Evolutionary conservation across 1,140 invertebrate genomes (phyloP), one percentile per base, ranked within the genome.

Genomic region (Pectinophora gossypiella): DNA sequence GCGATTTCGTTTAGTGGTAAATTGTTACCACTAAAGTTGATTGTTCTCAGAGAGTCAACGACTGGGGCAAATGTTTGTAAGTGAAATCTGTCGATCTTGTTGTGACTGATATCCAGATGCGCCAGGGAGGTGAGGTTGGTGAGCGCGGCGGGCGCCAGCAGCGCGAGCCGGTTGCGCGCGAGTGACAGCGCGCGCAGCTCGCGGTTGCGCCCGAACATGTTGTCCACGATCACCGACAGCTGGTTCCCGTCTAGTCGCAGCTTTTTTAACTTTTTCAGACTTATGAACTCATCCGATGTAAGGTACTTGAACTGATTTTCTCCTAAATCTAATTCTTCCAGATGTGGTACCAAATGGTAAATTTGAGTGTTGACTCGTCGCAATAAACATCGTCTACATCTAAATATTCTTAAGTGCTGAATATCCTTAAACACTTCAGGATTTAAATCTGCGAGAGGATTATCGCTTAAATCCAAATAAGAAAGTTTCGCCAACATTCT

Each of bases 361-460:
- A 95, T 90, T 70, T 93, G 91, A 6, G 92, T 92, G 83, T 95
- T 94, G 64, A 95, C 92, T 69, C 92, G 90, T 69, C 89, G 89
- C 54, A 96, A 73, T 35, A 90, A 87, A 76, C 94, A 95, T 51
- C 89, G 81, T 59, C 93, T 88, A 71, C 94, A 94, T 68, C 90
- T 90, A 58, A 95, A 89, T 47, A 91, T 85, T 75, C 90, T 89
- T 43, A 95, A 77, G 59, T 92, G 91, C 88, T 93, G 89, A 48
- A 95, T 91, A 83, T 95, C 94, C 68, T 92, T 91, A 76, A 95
- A 95, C 18, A 94, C 92, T 84, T 94, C 93, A 7, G 93, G 91
- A 72, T 91, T 91, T 48, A 95, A 87, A 65, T 93, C 91, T 38
- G 87, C 77, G 16, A 95, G 76, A 48, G 91, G 91, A 87, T 96